Conservation (phyloP, 2,797 vertebrate species). For the Phoebastria nigripes region DNA sequence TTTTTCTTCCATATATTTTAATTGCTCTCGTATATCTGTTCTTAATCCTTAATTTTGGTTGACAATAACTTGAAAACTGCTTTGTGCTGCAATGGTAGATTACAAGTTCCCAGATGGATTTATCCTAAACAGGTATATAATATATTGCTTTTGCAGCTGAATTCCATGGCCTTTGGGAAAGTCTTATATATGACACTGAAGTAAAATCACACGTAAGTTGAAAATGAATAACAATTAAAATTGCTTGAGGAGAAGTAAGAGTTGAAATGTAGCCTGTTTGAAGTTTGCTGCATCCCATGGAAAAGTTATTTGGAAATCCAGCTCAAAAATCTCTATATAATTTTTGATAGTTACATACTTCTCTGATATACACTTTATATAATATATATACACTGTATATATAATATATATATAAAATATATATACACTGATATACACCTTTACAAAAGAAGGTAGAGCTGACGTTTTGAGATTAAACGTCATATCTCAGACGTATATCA, state of each 20-base stretch:
- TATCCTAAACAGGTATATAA: not conserved
- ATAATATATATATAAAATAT: no score
- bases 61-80: not conserved
- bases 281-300: not conserved
- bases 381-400: no score
- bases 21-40: not conserved
- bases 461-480: not conserved
- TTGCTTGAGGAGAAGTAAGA: not conserved
- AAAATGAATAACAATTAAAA: not conserved
- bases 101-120: not conserved
- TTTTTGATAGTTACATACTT: not conserved
- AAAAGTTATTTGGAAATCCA: not conserved
- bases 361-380: not conserved
- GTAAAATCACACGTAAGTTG: conserved; percentile 90
- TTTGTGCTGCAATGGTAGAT: not conserved
- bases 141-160: conserved; percentile 79
- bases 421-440: not conserved
- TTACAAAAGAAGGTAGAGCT: not conserved
- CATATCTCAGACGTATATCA: accelerated
- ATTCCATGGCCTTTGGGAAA: conserved; percentile 97
- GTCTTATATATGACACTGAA: conserved; percentile 89
- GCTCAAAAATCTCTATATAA: not conserved
- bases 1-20: not conserved
- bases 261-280: not conserved
- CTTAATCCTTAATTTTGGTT: not conserved